Base-by-base conservation (phyloP, 53 echinoderm and acorn worm species). In the Henricia sp. region DNA sequence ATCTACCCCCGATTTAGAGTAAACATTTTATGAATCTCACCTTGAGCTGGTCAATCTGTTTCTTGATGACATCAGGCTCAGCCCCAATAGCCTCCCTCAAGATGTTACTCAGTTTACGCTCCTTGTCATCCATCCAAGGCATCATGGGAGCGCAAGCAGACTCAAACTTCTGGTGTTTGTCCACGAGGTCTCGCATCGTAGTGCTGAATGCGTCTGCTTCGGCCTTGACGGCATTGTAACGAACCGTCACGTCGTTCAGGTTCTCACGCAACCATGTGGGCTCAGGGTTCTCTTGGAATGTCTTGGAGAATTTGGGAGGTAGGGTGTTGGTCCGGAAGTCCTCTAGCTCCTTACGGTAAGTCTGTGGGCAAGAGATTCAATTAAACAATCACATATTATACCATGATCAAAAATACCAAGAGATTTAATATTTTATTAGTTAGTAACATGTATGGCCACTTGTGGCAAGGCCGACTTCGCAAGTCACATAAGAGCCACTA, bases 1-100 rank as follows among this genome's bases (percentile, higher is more conserved):
- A n/a, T n/a, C n/a, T n/a, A n/a, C n/a, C n/a, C n/a, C n/a, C n/a
- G n/a, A n/a, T n/a, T n/a, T n/a, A n/a, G n/a, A n/a, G n/a, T n/a
- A n/a, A n/a, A n/a, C n/a, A n/a, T n/a, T n/a, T 24, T 23, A 26
- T 8, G 27, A 13, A 58, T 37, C 75, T 32, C 50, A 96, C 96
- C 96, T 96, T 91, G 30, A 96, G 78, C 62, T 84, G 71, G 68
- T 89, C 89, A 26, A 96, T 96, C 85, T 93, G 93, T 67, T 91
- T 86, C 84, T 89, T 91, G 75, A 96, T 89, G 38, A 87, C 91
- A 3, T 56, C 82, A 0, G 96, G 93, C 35, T 96, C 93, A 3
- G 93, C 88, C 14, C 83, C 74, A 60, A 93, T 87, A 13, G 91
- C 74, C 65, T 96, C 91, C 68, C 83, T 84, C 52, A 93, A 34